These are phyloP conservation scores for Sibirionetta formosa DNA, from an alignment of 2,797 vertebrate species.

Conservation along the genomic window DNA sequence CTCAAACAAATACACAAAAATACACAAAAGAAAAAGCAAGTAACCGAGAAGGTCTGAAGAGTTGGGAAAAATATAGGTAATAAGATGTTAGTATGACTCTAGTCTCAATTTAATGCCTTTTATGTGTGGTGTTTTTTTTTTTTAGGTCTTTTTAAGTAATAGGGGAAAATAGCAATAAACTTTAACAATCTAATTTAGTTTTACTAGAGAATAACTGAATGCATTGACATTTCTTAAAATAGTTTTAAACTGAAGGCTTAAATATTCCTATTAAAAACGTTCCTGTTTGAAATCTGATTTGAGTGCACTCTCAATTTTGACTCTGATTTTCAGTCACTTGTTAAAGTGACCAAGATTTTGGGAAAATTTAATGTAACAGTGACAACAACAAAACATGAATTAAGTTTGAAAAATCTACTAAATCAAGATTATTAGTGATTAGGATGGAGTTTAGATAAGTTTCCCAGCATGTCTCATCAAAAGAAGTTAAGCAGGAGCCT, in stretches of 20 bases:
- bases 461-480: neutral
- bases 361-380: neutral
- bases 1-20: neutral
- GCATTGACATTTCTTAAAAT: conserved; percentile 47
- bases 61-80: neutral
- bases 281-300: neutral
- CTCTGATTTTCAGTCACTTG: neutral
- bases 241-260: conserved; percentile 1
- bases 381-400: neutral
- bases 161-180: conserved; percentile 50
- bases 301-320: neutral
- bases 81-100: conserved; percentile 8
- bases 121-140: neutral
- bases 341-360: neutral
- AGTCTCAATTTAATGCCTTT: conserved; percentile 13
- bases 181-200: conserved; percentile 57
- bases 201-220: conserved; percentile 40
- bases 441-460: neutral
- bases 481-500: neutral
- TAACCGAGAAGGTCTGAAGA: neutral
- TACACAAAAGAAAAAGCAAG: neutral
- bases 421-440: neutral
- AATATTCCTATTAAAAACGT: neutral
- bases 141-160: conserved; percentile 36
- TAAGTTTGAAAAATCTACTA: neutral